These are phyloP conservation scores for Hirtodrosophila histrioides DNA, from an alignment of 2,888 invertebrate genomes.

Conservation along the genomic window DNA sequence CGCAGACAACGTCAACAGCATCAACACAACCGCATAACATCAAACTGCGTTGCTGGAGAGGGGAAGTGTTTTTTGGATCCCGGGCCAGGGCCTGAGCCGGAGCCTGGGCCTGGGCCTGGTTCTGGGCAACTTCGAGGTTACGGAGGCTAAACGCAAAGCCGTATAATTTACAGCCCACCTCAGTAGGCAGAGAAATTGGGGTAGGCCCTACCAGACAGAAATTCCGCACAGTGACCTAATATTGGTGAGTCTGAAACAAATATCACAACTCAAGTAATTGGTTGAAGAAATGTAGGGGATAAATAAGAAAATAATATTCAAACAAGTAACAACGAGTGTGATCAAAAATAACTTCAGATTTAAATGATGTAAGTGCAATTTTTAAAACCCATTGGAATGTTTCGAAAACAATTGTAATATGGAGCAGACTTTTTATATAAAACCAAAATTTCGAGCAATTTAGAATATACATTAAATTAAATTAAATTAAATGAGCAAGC, in stretches of 20 bases:
- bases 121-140: conserved; percentile 53
- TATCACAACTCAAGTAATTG: background rate
- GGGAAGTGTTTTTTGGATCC: conserved; percentile 23
- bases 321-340: too few relatives aligned
- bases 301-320: too few relatives aligned
- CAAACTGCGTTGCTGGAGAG: conserved; percentile 59
- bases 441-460: too few relatives aligned
- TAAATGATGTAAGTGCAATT: too few relatives aligned
- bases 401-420: too few relatives aligned
- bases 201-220: conserved; percentile 25
- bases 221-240: conserved; percentile 25
- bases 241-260: background rate
- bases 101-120: conserved; percentile 1
- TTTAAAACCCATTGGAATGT: too few relatives aligned
- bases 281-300: too few relatives aligned
- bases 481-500: too few relatives aligned
- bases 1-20: conserved; percentile 44
- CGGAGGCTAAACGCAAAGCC: conserved; percentile 71
- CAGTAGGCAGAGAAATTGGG: conserved; percentile 23
- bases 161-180: conserved; percentile 75
- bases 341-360: too few relatives aligned
- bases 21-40: conserved; percentile 74
- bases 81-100: conserved; percentile 9
- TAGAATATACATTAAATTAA: too few relatives aligned
- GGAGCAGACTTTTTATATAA: too few relatives aligned